A percentile compares a stretch with the other conserved stretches of the same genome.
phyloP scores from a whole-genome alignment of 2,797 vertebrate species.

The Peromyscus melanophrys region DNA sequence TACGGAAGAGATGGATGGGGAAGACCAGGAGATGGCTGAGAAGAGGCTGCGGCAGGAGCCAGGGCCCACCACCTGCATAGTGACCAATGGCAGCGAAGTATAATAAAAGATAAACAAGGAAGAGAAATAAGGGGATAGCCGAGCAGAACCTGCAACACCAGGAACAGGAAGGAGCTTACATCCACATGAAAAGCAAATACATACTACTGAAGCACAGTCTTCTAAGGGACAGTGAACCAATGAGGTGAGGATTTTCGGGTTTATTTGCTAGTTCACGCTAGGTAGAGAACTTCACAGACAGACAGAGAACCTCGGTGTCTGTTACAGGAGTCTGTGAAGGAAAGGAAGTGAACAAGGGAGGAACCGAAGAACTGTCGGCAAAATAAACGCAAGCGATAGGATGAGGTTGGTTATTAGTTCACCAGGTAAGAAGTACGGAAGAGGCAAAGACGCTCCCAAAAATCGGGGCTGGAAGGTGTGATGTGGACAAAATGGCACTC shows the following conservation, averaged over 20 bases:
- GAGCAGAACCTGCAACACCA: neutral
- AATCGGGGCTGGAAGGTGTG: neutral
- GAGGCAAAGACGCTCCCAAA: neutral
- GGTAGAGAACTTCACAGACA: neutral
- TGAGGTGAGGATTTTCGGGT: neutral
- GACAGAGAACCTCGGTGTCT: neutral
- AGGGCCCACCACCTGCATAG: neutral
- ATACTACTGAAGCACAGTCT: no score
- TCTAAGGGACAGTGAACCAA: neutral
- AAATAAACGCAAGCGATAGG: conserved; percentile 9
- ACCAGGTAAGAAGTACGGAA: neutral
- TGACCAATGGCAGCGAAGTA: neutral
- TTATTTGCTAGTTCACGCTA: neutral
- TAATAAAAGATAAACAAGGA: neutral
- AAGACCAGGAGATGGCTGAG: neutral
- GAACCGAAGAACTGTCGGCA: neutral
- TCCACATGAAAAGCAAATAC: neutral
- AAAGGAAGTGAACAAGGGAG: neutral
- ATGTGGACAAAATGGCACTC: neutral
- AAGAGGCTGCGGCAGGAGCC: neutral
- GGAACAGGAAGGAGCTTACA: neutral
- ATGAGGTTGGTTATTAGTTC: neutral
- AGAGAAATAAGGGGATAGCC: neutral
- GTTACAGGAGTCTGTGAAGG: neutral
- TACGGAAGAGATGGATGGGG: neutral